phyloP scores from a whole-genome alignment of 2,113 vertebrate species.

The Gymnocephalus cernua region DNA sequence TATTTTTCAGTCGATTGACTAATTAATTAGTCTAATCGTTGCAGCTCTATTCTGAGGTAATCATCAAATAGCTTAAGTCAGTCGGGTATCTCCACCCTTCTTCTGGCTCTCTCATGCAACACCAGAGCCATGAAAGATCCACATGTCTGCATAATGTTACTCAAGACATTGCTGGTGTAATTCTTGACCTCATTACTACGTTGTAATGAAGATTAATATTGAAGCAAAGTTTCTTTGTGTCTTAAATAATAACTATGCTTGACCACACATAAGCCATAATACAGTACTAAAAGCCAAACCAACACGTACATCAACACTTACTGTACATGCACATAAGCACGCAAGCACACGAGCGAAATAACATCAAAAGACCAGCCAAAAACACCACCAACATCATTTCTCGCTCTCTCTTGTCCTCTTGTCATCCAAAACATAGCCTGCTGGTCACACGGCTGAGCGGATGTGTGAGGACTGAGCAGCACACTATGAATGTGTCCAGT shows the following conservation, averaged over 20 bases:
- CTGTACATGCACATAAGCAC: neutral
- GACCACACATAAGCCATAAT: neutral
- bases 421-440: conserved; percentile 10
- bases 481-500: conserved; percentile 28
- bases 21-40: too few species aligned
- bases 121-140: conserved; percentile 4
- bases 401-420: conserved; percentile 2
- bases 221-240: neutral
- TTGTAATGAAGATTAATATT: neutral
- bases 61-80: neutral
- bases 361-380: conserved; percentile 1
- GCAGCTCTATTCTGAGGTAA: neutral
- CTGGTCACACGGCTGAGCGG: conserved; percentile 12
- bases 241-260: neutral
- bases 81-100: conserved; percentile 25
- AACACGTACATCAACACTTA: neutral
- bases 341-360: neutral
- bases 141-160: neutral
- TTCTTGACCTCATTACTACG: neutral
- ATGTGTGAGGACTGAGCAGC: conserved; percentile 11
- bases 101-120: conserved; percentile 24
- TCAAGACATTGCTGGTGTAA: neutral
- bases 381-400: neutral
- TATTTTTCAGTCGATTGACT: too few species aligned
- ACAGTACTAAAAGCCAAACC: neutral